A percentile compares a stretch with the other conserved stretches of the same genome.
These are phyloP conservation scores for Drosophila sucinea DNA, from an alignment of 1,140 invertebrate genomes.

Conservation along the genomic window DNA sequence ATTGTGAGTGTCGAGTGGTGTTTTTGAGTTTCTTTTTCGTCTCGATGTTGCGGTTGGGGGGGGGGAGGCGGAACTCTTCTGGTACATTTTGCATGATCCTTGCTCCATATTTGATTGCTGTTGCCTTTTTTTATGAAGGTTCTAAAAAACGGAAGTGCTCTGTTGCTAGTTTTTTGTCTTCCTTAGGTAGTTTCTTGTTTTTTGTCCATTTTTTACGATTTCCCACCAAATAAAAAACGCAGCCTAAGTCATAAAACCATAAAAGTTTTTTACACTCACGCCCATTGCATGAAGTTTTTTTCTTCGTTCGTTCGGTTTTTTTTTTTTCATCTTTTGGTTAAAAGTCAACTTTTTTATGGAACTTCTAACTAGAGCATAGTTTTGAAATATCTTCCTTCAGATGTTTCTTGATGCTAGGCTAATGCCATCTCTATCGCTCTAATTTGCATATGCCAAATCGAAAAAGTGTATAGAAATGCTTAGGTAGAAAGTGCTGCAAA, in stretches of 20 bases:
- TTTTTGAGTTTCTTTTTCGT: neutral
- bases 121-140: constrained; percentile 63
- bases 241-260: constrained; percentile 59
- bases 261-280: constrained; percentile 44
- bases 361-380: constrained; percentile 10
- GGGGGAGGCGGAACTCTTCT: neutral
- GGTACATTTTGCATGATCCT: constrained; percentile 15
- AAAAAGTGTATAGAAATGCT: constrained; percentile 18
- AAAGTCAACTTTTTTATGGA: constrained; percentile 46
- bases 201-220: constrained; percentile 50
- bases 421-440: constrained; percentile 42
- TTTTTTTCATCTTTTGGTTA: constrained; percentile 2
- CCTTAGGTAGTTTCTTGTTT: constrained; percentile 2
- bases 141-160: constrained; percentile 69
- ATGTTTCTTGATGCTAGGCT: constrained; percentile 9
- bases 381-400: neutral
- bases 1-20: constrained; percentile 35
- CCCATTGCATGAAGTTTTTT: constrained; percentile 34
- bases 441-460: constrained; percentile 67
- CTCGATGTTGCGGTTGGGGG: neutral
- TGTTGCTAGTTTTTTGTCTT: constrained; percentile 38
- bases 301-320: neutral
- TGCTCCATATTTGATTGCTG: constrained; percentile 19
- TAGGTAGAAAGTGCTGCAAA: constrained; percentile 52
- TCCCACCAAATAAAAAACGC: constrained; percentile 37